Evolutionary conservation across 1,140 invertebrate species (phyloP).

Genomic region (Temnothorax nylanderi): DNA sequence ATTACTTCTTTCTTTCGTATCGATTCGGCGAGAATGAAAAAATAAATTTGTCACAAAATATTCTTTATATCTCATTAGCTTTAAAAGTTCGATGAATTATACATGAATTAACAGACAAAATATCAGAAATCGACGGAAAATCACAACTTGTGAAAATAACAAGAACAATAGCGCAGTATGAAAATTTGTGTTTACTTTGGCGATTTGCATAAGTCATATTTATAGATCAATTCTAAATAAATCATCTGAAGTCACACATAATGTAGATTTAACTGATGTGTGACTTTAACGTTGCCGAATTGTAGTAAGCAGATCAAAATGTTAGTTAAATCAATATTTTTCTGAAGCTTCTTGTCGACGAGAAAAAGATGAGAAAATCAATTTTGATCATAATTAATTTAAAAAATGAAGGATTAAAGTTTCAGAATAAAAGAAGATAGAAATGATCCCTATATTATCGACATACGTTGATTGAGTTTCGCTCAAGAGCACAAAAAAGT

Average conservation of each 20-base stretch:
- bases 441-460: constrained; percentile 13
- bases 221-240: constrained; percentile 31
- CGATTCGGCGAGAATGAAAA: neutral
- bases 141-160: neutral
- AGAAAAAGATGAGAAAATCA: neutral
- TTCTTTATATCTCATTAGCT: neutral
- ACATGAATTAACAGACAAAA: neutral
- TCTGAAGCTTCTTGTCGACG: neutral
- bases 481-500: neutral
- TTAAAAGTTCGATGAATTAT: neutral
- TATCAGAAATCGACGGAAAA: neutral
- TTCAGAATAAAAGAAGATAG: neutral
- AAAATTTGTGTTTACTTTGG: constrained; percentile 23
- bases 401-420: neutral
- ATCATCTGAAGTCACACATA: neutral
- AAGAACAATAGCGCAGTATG: neutral
- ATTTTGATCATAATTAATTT: neutral
- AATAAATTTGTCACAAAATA: neutral
- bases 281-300: neutral
- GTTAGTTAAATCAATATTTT: neutral
- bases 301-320: neutral
- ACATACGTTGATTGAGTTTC: neutral
- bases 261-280: neutral
- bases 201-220: neutral
- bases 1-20: constrained; percentile 2